Conservation (phyloP, 2,888 invertebrate species). For the Alviniconcha strummeri region DNA sequence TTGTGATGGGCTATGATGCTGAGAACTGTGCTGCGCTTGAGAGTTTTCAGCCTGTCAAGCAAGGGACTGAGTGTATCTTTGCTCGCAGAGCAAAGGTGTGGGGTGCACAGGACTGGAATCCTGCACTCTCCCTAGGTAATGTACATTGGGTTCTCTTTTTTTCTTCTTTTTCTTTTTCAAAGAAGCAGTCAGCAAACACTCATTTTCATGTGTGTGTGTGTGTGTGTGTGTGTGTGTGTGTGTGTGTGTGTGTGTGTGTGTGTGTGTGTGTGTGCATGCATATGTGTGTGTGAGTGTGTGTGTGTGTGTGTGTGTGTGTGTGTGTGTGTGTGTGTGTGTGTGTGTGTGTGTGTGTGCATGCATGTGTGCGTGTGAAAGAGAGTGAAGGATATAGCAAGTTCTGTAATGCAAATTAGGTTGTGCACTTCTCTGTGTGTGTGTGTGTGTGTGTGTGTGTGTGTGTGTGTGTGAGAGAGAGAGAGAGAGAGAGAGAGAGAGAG, state of each 20-base stretch:
- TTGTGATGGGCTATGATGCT: slow-evolving; percentile 54
- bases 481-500: too few relatives aligned
- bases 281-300: background rate
- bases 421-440: too few relatives aligned
- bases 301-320: background rate
- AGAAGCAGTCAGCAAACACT: too few relatives aligned
- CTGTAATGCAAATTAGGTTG: too few relatives aligned
- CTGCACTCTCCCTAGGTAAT: slow-evolving; percentile 54
- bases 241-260: background rate
- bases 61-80: slow-evolving; percentile 62
- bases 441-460: too few relatives aligned
- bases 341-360: too few relatives aligned
- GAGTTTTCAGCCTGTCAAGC: slow-evolving; percentile 56
- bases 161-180: background rate
- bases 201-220: background rate
- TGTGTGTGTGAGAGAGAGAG: too few relatives aligned
- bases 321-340: slow-evolving; percentile 4
- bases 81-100: slow-evolving; percentile 62
- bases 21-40: slow-evolving; percentile 44
- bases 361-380: too few relatives aligned
- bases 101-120: slow-evolving; percentile 57
- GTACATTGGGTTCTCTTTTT: background rate
- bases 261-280: background rate
- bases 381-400: too few relatives aligned
- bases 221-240: slow-evolving; percentile 2